These are phyloP conservation scores for Neosilurus mollespiculum DNA, from an alignment of 2,797 vertebrate species.

Conservation along the genomic window DNA sequence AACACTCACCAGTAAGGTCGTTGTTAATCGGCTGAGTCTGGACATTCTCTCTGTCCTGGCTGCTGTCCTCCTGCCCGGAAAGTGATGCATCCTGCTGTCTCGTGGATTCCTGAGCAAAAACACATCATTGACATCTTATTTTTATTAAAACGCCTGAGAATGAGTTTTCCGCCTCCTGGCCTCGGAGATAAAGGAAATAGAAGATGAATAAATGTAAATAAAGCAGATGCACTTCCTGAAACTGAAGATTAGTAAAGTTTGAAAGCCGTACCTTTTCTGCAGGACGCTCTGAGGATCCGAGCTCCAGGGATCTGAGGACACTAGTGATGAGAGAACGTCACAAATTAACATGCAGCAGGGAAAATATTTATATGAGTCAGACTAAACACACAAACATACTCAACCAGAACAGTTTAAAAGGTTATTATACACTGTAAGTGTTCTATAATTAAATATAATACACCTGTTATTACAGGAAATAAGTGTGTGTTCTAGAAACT, in stretches of 20 bases:
- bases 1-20: slow-evolving; percentile 81
- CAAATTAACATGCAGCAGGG: neutral
- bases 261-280: slow-evolving; percentile 75
- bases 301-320: slow-evolving; percentile 85
- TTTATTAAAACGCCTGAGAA: neutral
- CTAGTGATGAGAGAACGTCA: slow-evolving; percentile 63
- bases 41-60: slow-evolving; percentile 77
- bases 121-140: neutral
- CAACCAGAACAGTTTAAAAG: neutral
- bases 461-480: neutral
- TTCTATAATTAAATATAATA: neutral
- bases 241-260: neutral
- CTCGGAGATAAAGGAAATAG: neutral
- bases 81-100: neutral
- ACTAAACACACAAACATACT: neutral
- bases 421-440: neutral
- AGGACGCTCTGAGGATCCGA: slow-evolving; percentile 76
- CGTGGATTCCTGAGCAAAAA: neutral
- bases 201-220: neutral
- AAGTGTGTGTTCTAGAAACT: neutral
- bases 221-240: neutral
- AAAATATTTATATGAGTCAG: too few species aligned
- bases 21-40: slow-evolving; percentile 78
- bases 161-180: neutral
- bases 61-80: slow-evolving; percentile 72